A percentile compares a stretch with the other conserved stretches of the same genome.
phyloP scores from a whole-genome alignment of 2,797 vertebrate genomes.

The Notoglanidium macrostoma region DNA sequence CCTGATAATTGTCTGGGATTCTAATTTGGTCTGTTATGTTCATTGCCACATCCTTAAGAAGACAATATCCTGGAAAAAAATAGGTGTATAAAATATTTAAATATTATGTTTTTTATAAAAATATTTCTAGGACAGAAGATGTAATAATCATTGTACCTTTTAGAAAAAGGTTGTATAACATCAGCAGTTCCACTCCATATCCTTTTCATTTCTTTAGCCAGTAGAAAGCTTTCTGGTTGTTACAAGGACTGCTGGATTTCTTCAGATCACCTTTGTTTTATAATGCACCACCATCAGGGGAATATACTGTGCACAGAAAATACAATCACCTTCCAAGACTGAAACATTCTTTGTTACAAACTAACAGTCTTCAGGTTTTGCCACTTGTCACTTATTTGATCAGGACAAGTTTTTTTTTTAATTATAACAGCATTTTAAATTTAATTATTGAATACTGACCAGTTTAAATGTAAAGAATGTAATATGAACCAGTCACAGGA shows the following conservation, averaged over 20 bases:
- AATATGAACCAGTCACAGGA: background rate
- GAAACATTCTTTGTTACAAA: background rate
- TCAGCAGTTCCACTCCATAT: background rate
- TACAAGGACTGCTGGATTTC: background rate
- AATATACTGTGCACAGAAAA: background rate
- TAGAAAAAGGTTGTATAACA: background rate
- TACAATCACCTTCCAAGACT: background rate
- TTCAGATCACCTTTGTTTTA: constrained; percentile 7
- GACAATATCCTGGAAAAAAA: constrained; percentile 12
- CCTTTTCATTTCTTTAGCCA: background rate
- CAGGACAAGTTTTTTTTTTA: too few relatives aligned
- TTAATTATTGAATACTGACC: background rate
- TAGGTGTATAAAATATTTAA: background rate
- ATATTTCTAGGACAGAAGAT: background rate
- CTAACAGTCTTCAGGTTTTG: background rate
- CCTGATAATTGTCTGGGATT: constrained; percentile 61
- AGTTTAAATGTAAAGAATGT: background rate
- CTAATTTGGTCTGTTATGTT: constrained; percentile 30
- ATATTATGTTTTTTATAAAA: too few relatives aligned
- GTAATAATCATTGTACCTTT: background rate
- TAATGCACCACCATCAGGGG: constrained; percentile 16
- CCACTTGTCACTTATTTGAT: background rate
- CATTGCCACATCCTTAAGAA: constrained; percentile 16
- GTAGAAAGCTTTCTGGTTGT: background rate
- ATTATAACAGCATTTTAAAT: background rate